Evolutionary conservation across 2,113 vertebrate genomes (phyloP).

Genomic region (Delphinapterus leucas): DNA sequence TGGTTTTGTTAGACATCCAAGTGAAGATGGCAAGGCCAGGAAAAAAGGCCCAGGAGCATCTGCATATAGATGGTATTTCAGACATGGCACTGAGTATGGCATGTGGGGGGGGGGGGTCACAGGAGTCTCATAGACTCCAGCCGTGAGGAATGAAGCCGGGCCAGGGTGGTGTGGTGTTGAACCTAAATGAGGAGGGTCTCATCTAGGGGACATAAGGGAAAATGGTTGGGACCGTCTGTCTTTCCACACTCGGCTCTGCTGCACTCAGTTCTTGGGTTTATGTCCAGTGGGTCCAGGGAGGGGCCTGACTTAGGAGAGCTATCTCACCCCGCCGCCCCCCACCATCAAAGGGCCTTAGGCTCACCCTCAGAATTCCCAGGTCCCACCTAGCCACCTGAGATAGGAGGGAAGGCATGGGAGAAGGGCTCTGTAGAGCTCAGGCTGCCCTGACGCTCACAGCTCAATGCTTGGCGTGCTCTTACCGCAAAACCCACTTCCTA

Average conservation of each 20-base stretch:
- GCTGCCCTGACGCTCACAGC: not conserved
- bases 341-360: not conserved
- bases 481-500: conserved; percentile 71
- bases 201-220: not conserved
- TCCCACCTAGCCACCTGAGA: not conserved
- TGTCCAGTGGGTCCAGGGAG: not conserved
- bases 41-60: not conserved
- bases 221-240: not conserved
- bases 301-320: not conserved
- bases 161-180: not conserved
- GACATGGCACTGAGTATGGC: not conserved
- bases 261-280: not conserved
- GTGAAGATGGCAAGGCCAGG: not conserved
- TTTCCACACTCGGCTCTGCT: not conserved
- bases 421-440: not conserved
- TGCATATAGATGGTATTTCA: not conserved
- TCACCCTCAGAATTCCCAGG: not conserved
- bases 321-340: not conserved
- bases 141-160: not conserved
- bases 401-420: not conserved
- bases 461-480: not conserved
- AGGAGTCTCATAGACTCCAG: not conserved
- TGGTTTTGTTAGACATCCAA: not conserved
- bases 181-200: not conserved
- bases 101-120: not conserved